A percentile compares a stretch with the other conserved stretches of the same genome.
Evolutionary conservation across 2,113 vertebrate genomes (phyloP).

Genomic region (Bubo blakistoni): DNA sequence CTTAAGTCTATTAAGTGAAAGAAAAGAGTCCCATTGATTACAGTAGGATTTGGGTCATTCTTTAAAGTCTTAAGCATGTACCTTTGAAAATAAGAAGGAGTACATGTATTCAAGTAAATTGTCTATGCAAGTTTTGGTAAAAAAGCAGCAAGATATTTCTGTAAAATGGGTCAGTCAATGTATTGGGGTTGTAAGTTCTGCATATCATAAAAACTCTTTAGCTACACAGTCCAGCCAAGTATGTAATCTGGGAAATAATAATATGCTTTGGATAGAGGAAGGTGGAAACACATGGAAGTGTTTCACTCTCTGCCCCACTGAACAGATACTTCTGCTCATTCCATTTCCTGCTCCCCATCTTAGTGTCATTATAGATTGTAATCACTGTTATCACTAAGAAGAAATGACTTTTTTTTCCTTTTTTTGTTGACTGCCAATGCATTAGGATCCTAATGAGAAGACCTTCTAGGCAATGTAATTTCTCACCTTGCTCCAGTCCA

Average conservation of each 20-base stretch:
- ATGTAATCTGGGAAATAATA: neutral
- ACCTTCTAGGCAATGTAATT: neutral
- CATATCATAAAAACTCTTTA: neutral
- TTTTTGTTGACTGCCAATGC: neutral
- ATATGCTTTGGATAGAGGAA: neutral
- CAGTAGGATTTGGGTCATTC: neutral
- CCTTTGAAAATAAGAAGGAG: neutral
- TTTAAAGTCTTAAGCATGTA: neutral
- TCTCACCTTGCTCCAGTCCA: neutral
- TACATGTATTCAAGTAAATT: neutral
- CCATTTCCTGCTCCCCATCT: neutral
- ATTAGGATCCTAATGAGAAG: neutral
- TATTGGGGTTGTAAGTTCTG: neutral
- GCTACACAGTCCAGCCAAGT: neutral
- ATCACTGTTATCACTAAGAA: neutral
- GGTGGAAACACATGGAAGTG: neutral
- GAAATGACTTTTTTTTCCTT: neutral
- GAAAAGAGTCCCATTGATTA: neutral
- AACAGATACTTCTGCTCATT: neutral
- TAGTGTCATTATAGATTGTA: neutral
- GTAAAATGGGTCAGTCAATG: neutral
- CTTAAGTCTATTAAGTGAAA: neutral
- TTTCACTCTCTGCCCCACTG: neutral
- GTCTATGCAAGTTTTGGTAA: neutral
- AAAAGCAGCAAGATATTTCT: neutral